Conservation (phyloP, 2,797 vertebrate genomes). For the Galaxias olidus region DNA sequence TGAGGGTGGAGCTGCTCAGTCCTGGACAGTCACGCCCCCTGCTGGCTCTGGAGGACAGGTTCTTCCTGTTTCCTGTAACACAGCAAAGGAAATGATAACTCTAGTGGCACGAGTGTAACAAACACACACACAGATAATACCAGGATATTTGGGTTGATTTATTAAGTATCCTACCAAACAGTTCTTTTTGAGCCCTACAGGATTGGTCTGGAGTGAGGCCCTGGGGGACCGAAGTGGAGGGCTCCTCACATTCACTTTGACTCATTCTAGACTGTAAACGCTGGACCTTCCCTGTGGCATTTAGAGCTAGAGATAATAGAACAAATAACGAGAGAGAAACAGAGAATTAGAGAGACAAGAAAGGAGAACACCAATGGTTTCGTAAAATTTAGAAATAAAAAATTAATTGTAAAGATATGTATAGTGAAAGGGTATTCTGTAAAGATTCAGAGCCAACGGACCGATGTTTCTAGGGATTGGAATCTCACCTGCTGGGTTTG, state of each 20-base stretch:
- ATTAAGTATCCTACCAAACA: background rate
- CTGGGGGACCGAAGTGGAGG: conserved; percentile 65
- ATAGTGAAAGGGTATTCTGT: background rate
- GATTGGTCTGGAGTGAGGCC: conserved; percentile 70
- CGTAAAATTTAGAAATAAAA: background rate
- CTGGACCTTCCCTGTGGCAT: conserved; percentile 80
- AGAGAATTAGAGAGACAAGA: background rate
- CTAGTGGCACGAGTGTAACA: background rate
- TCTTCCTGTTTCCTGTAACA: conserved; percentile 57
- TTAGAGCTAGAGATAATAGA: conserved; percentile 74
- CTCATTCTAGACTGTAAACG: conserved; percentile 68
- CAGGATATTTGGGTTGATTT: background rate
- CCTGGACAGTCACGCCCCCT: conserved; percentile 64
- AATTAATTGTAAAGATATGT: background rate
- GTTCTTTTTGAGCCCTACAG: conserved; percentile 44
- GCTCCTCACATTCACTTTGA: conserved; percentile 57
- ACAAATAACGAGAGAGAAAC: conserved; percentile 12
- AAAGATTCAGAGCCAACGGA: background rate
- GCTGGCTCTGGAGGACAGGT: conserved; percentile 44
- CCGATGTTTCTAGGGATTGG: too few relatives aligned
- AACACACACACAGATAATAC: background rate
- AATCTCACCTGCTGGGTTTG: conserved; percentile 67
- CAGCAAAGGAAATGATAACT: background rate
- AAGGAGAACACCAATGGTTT: background rate
- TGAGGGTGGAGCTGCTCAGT: conserved; percentile 58